A percentile compares a stretch with the other conserved stretches of the same genome.
phyloP scores from a whole-genome alignment of 2,797 vertebrate genomes.

The Siniperca scherzeri region DNA sequence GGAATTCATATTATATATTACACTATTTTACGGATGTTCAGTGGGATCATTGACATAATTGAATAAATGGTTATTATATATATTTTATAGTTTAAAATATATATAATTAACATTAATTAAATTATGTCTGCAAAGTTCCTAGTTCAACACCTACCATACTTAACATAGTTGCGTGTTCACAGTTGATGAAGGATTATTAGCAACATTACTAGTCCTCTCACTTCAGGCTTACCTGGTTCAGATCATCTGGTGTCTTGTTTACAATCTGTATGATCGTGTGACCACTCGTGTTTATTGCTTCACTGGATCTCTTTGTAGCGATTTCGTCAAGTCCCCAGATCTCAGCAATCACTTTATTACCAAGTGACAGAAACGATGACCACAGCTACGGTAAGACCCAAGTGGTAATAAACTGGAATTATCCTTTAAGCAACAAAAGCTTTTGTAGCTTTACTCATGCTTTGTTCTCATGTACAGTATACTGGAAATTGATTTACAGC shows the following conservation, averaged over 20 bases:
- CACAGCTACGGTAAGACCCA: neutral
- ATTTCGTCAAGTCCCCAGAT: neutral
- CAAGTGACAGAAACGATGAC: neutral
- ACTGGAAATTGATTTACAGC: constrained; percentile 38
- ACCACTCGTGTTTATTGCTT: neutral
- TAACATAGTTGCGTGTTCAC: neutral
- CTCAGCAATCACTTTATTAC: neutral
- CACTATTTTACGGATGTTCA: neutral
- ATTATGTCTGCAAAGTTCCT: neutral
- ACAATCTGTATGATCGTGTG: too few species aligned
- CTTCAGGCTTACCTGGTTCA: neutral
- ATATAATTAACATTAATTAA: neutral
- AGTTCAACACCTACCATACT: neutral
- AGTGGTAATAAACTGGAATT: constrained; percentile 8
- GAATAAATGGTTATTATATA: neutral
- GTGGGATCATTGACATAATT: neutral
- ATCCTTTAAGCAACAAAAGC: constrained; percentile 19
- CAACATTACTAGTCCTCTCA: neutral
- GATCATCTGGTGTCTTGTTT: neutral
- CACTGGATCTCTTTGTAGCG: neutral
- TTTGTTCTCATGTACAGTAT: constrained; percentile 17
- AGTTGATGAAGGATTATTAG: neutral
- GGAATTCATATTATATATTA: neutral
- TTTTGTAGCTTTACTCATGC: constrained; percentile 4
- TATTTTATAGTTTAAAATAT: neutral